These are phyloP conservation scores for Xiphophorus maculatus DNA, from an alignment of 2,113 vertebrate species.

Conservation along the genomic window DNA sequence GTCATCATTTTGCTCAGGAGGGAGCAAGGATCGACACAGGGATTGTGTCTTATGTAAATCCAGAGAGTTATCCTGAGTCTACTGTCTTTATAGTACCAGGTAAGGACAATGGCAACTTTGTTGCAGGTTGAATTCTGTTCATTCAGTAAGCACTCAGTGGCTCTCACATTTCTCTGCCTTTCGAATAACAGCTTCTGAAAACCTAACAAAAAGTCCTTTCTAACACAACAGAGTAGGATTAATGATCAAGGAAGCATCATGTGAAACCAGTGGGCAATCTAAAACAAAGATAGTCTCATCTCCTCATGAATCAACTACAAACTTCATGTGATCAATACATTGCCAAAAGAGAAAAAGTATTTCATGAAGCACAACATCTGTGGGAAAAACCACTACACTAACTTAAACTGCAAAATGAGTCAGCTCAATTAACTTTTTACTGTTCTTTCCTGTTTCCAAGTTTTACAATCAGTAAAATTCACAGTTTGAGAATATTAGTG, in stretches of 20 bases:
- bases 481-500: not conserved
- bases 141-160: not conserved
- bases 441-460: not conserved
- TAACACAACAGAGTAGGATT: not conserved
- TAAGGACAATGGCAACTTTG: not conserved
- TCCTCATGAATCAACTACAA: not conserved
- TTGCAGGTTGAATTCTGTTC: not conserved
- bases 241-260: not conserved
- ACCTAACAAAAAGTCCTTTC: not conserved
- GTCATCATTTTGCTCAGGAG: not conserved
- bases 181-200: not conserved
- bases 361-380: not conserved
- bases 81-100: not conserved
- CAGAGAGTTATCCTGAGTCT: not conserved
- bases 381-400: not conserved
- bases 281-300: not conserved
- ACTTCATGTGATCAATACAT: not conserved
- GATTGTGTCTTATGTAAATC: not conserved
- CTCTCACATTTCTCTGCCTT: not conserved
- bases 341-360: not conserved
- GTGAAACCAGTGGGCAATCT: not conserved
- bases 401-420: not conserved
- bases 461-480: not conserved
- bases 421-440: too few relatives aligned
- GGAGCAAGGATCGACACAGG: too few relatives aligned